Base-by-base conservation (phyloP, 2,113 vertebrate species). In the Tiliqua scincoides region DNA sequence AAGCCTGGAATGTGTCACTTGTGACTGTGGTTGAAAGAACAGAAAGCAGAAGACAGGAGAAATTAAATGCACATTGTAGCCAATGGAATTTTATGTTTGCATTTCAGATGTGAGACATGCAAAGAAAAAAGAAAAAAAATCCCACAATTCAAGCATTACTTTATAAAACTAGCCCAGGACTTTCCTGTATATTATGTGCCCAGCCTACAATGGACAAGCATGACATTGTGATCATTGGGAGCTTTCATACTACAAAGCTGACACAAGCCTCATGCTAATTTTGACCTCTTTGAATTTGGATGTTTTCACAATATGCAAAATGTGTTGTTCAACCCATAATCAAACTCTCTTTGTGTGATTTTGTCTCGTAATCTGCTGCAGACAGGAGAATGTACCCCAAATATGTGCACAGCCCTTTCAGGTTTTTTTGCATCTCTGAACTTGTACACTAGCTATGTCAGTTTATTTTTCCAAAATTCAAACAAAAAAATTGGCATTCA, bases 401-500 rank as follows among this genome's bases (percentile, higher is more conserved):
- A 2, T 1, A 17, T 17, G 0, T 80, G 0, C 25, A 1, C 18
- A 27, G 21, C 10, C 62, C 27, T 35, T 18, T 0, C 40, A 30
- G 5, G 14, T 0, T 23, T n/a, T 52, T 54, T 18, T 81, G 40
- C 48, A 57, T 15, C 32, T 76, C 63, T 57, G 30, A 57, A 67
- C 14, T 20, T 61, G 0, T 18, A n/a, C 10, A 1, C 17, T 1
- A 4, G 11, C 4, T 52, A 15, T 59, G 1, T 2, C 48, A 25
- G 40, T 17, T 40, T 17, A 21, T 1, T 0, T 20, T 17, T 3
- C 0, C 21, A 0, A 25, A 73, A 5, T 7, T 27, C 1, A 54
- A 54, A 32, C 12, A 2, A 2, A 52, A n/a, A 48, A 65, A 43
- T 68, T 40, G 21, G 48, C 35, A 11, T 21, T 2, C 67, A 62